phyloP scores from a whole-genome alignment of 2,113 vertebrate genomes.

The Apodemus sylvaticus region DNA sequence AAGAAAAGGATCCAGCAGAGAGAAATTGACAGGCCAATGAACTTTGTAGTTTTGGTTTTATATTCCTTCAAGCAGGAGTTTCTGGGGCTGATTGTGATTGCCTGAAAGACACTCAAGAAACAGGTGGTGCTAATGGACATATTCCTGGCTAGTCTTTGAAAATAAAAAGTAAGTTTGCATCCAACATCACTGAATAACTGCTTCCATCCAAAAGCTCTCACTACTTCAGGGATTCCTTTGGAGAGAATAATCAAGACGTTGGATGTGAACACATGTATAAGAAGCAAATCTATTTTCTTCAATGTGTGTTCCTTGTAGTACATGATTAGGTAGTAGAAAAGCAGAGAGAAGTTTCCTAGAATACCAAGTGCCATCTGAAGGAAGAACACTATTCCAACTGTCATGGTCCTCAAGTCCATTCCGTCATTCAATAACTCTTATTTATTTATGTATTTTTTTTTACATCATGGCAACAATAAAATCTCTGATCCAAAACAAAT shows the following conservation, averaged over 20 bases:
- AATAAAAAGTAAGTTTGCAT: neutral
- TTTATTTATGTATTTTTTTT: no score
- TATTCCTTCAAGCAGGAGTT: neutral
- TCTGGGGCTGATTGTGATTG: neutral
- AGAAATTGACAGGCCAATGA: neutral
- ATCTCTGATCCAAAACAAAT: no score
- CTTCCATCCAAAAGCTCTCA: neutral
- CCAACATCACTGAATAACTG: neutral
- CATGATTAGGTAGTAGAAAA: neutral
- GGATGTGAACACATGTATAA: neutral
- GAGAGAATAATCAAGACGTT: neutral
- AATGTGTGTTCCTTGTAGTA: rapidly evolving
- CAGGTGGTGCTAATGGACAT: neutral
- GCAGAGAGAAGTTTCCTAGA: neutral
- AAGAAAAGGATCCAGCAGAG: neutral
- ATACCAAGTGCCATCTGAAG: neutral
- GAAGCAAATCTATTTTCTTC: neutral
- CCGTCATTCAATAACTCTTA: no score
- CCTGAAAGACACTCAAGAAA: neutral
- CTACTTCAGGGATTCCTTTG: no score
- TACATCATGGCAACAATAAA: no score
- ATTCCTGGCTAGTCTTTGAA: neutral
- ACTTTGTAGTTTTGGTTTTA: neutral
- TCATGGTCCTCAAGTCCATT: no score
- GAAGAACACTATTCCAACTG: neutral